Base-by-base conservation (phyloP, 2,888 invertebrate species). In the Perizoma affinitatum region DNA sequence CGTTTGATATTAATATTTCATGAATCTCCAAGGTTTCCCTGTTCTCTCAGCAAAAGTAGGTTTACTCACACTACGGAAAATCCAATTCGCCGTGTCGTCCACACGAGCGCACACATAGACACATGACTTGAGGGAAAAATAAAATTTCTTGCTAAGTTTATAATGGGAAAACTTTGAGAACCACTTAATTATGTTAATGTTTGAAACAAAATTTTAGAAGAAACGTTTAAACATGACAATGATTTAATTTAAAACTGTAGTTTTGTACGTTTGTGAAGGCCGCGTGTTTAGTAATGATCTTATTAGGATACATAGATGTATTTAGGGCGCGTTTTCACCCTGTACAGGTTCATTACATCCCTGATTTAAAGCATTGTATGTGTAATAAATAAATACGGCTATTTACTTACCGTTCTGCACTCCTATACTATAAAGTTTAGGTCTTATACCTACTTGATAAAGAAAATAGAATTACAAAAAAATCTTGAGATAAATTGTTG, bases 141-240 rank as follows among this genome's bases (percentile, higher is more conserved):
- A 92, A 92, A 92, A 92, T 91, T 92, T 91, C 91, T 92, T 90
- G 88, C 91, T 91, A 92, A 92, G 92, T 92, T 92, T 91, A 91
- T 92, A 92, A 92, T 92, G 92, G 92, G 92, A 92, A 92, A 92
- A 92, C 91, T 92, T 92, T 90, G 90, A 90, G 91, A 92, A 90
- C 92, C 92, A 92, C 92, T 92, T 92, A 92, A 92, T 92, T 92
- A 92, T 92, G 92, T 92, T 92, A 92, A 92, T 92, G 92, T 92
- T 91, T 88, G 88, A 92, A 92, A 92, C 92, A 89, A 90, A 91
- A 92, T 91, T 92, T 90, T 86, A 90, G 88, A 87, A 87, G 86
- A 88, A 89, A 90, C 84, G 85, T 86, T 92, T 89, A 87, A 89
- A 89, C 83, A 89, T 78, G 85, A 84, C 86, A 86, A 88, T 88